Conservation (phyloP, 2,113 vertebrate species). For the Melanotaenia duboulayi region DNA sequence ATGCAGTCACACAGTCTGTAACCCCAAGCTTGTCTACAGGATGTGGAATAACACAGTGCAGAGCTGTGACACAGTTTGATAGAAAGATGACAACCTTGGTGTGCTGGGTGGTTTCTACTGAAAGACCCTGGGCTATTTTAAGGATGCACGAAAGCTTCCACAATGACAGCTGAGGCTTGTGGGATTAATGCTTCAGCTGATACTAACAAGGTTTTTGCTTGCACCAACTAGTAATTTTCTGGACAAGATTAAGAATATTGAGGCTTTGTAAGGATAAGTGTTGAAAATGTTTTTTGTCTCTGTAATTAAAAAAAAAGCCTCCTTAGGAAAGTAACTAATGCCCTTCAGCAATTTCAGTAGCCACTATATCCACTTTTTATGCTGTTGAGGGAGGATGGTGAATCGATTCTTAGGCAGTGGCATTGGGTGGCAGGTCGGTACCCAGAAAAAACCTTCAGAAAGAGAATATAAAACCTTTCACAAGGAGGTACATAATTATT, state of each 20-base stretch:
- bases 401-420: too few relatives aligned
- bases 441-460: too few relatives aligned
- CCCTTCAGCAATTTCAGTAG: too few relatives aligned
- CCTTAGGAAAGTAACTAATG: too few relatives aligned
- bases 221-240: slow-evolving; percentile 8
- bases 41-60: slow-evolving; percentile 20
- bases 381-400: too few relatives aligned
- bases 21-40: slow-evolving; percentile 6
- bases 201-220: slow-evolving; percentile 13
- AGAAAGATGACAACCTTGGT: slow-evolving; percentile 43
- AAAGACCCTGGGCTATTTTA: slow-evolving; percentile 9
- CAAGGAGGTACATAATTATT: too few relatives aligned
- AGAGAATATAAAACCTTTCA: too few relatives aligned
- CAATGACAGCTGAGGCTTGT: slow-evolving; percentile 13
- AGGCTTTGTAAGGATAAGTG: neutral
- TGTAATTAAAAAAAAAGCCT: too few relatives aligned
- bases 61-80: slow-evolving; percentile 22
- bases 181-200: slow-evolving; percentile 10
- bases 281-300: neutral
- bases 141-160: neutral
- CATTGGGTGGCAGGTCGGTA: too few relatives aligned
- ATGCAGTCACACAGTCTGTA: slow-evolving; percentile 9
- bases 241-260: neutral
- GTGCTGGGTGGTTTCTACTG: slow-evolving; percentile 13
- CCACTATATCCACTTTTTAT: too few relatives aligned